phyloP scores from a whole-genome alignment of 2,797 vertebrate species.

The Hoplostethus mediterraneus region DNA sequence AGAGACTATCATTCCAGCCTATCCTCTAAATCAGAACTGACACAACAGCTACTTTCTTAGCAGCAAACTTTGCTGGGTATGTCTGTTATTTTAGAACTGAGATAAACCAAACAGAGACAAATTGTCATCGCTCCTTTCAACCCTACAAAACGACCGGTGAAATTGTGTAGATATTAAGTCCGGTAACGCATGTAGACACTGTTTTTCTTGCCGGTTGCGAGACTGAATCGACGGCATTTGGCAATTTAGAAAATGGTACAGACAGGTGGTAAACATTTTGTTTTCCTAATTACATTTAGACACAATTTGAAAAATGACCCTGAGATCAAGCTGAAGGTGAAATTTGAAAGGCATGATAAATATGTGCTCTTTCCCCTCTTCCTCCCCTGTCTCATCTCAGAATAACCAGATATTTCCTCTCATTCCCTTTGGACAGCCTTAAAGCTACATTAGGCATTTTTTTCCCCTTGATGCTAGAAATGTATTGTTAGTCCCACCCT shows the following conservation, averaged over 20 bases:
- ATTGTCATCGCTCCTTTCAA: not conserved
- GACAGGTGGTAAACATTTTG: too few species aligned
- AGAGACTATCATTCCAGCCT: slow-evolving; percentile 33
- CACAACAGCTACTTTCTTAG: slow-evolving; percentile 20
- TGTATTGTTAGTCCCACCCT: too few species aligned
- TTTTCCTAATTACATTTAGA: not conserved
- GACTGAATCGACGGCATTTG: too few species aligned
- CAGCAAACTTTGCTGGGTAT: slow-evolving; percentile 4
- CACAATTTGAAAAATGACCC: not conserved
- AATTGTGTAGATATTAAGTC: not conserved
- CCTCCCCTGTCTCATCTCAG: not conserved
- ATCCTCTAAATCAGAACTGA: slow-evolving; percentile 43
- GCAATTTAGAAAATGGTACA: too few species aligned
- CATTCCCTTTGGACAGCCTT: not conserved
- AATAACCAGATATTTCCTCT: not conserved
- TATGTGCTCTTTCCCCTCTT: not conserved
- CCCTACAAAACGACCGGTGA: not conserved
- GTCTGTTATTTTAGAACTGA: slow-evolving; percentile 25
- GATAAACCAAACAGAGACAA: slow-evolving; percentile 11
- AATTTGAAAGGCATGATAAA: not conserved
- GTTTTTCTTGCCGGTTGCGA: too few species aligned
- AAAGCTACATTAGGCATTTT: too few species aligned
- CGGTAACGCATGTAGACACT: too few species aligned
- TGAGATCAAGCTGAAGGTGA: not conserved
- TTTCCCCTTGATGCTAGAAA: too few species aligned